These are phyloP conservation scores for Yponomeuta malinellus DNA, from an alignment of 2,888 invertebrate genomes.

Conservation along the genomic window DNA sequence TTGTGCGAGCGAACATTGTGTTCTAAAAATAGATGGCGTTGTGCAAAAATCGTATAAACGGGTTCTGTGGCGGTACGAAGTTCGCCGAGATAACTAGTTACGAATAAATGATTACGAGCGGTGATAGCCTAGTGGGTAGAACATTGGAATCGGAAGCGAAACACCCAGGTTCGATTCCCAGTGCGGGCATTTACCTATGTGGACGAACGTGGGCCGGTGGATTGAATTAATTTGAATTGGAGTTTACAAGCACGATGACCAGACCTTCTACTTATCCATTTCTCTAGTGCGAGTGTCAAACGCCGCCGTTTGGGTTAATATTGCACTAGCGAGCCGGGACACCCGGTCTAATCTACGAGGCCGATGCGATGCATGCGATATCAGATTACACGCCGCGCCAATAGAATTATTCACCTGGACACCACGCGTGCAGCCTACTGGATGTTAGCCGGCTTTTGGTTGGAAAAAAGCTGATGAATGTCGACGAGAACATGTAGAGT, in stretches of 20 bases:
- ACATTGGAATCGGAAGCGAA: no score
- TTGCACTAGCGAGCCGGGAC: conserved; percentile 12
- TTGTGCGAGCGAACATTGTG: no score
- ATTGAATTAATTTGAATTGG: no score
- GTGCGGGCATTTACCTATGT: no score
- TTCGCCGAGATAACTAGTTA: no score
- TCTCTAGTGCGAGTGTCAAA: neutral
- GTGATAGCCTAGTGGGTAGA: no score
- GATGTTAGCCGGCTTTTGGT: neutral
- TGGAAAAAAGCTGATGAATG: neutral
- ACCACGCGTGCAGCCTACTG: neutral
- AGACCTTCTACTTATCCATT: neutral
- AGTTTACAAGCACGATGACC: neutral
- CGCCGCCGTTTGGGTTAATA: conserved; percentile 11
- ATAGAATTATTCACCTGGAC: conserved; percentile 9
- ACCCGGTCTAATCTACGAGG: conserved; percentile 10
- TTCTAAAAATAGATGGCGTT: no score
- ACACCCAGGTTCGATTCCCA: no score
- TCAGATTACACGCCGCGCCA: conserved; percentile 9
- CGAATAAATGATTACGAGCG: no score
- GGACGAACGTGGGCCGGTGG: no score
- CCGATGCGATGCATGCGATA: conserved; percentile 1
- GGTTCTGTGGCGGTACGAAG: no score
- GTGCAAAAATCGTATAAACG: no score
- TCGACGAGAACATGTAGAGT: neutral